These are phyloP conservation scores for Rafetus swinhoei DNA, from an alignment of 2,113 vertebrate species.

Conservation along the genomic window DNA sequence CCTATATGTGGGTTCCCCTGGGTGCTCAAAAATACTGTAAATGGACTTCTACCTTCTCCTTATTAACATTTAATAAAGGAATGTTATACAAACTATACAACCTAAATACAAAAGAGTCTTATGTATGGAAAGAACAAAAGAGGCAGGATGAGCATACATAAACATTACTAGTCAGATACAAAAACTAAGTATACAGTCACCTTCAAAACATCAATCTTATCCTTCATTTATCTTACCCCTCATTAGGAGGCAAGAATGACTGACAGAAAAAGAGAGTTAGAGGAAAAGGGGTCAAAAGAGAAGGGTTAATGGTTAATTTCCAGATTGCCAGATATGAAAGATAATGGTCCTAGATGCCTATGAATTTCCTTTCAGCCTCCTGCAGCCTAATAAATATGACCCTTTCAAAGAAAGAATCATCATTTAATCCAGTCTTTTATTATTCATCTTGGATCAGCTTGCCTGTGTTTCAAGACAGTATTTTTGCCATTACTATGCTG, in stretches of 20 bases:
- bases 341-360: conserved; percentile 53
- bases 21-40: not conserved
- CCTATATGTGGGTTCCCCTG: not conserved
- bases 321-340: conserved; percentile 61
- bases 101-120: conserved; percentile 35
- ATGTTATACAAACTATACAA: not conserved
- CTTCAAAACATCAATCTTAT: conserved; percentile 26
- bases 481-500: not conserved
- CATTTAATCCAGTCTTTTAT: conserved; percentile 57
- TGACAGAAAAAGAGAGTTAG: conserved; percentile 50
- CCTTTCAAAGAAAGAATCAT: conserved; percentile 31
- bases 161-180: not conserved
- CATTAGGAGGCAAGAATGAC: conserved; percentile 51
- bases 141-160: not conserved
- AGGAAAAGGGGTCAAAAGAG: conserved; percentile 47
- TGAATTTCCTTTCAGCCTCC: conserved; percentile 32
- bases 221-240: not conserved
- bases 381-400: not conserved
- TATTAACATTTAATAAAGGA: not conserved
- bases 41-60: not conserved
- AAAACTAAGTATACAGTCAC: conserved; percentile 7
- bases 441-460: conserved; percentile 7
- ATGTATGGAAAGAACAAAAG: not conserved
- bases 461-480: not conserved
- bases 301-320: conserved; percentile 65